Base-by-base conservation (phyloP, 2,113 vertebrate species). In the Bucco capensis region DNA sequence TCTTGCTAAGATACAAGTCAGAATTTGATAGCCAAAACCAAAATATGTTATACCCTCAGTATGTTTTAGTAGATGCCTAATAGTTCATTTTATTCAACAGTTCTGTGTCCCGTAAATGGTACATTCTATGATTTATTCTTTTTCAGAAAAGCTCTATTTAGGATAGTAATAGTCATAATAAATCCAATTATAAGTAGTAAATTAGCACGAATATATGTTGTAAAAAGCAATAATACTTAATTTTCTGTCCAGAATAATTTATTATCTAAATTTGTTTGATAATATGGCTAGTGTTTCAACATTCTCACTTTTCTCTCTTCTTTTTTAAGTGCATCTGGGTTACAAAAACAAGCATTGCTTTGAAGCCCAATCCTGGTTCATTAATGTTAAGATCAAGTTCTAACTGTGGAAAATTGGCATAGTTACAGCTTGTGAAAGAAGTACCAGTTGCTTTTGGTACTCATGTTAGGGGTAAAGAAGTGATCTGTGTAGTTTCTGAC, bases 291-390 rank as follows among this genome's bases (percentile, higher is more conserved):
- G 37, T 92, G 87, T 91, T 84, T 71, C 11, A 90, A 95, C 86
- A 86, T 95, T 93, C 95, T 96, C 88, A 80, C 61, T 92, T 95
- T 86, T 86, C 33, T n/a, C 71, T 82, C 11, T 86, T 84, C 46
- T 62, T 75, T 85, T 64, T 57, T 9, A 40, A 67, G 50, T 65
- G 50, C 86, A 83, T 96, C 64, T 89, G 80, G 66, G 92, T 95
- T 97, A 96, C 77, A 90, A 95, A 97, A 96, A 93, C 37, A 91
- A 79, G 61, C 54, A 19, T 74, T 62, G 65, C 94, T 97, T 96
- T 96, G 93, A 97, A 97, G 96, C 66, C 86, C 28, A 18, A 9
- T 94, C 71, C 12, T 93, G 44, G 69, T 86, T 90, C 19, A 2
- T 86, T 86, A 87, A 69, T 35, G 80, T 93, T 90, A 93, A 50